phyloP scores from a whole-genome alignment of 2,888 invertebrate genomes.

The Dryomyza anilis region DNA sequence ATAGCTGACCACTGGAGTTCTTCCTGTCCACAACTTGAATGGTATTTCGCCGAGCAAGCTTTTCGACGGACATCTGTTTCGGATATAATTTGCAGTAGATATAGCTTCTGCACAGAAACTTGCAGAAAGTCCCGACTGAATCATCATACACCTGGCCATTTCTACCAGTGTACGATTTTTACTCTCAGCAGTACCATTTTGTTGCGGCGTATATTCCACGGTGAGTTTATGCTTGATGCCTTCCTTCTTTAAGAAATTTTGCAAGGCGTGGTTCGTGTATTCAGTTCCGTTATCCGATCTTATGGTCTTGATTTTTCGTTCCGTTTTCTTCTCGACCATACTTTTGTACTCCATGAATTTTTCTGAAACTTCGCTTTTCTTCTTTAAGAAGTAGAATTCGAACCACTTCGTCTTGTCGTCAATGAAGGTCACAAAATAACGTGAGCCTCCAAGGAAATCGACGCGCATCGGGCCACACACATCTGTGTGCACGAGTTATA shows the following conservation, averaged over 20 bases:
- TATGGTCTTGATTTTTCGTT: conserved; percentile 36
- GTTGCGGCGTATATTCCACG: conserved; percentile 35
- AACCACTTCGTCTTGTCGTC: conserved; percentile 30
- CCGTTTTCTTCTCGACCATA: conserved; percentile 29
- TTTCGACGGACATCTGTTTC: conserved; percentile 38
- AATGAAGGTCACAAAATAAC: conserved; percentile 30
- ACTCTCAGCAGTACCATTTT: conserved; percentile 40
- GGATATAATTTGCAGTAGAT: conserved; percentile 40
- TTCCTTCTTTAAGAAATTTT: conserved; percentile 36
- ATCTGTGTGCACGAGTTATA: conserved; percentile 30
- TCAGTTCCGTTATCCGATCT: conserved; percentile 44
- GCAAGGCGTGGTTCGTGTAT: conserved; percentile 36
- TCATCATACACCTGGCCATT: conserved; percentile 42
- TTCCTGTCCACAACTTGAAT: conserved; percentile 30
- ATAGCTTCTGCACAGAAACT: conserved; percentile 48
- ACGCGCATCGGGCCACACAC: conserved; percentile 30
- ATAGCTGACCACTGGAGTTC: conserved; percentile 26
- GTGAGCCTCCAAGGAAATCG: conserved; percentile 9
- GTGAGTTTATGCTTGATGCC: conserved; percentile 41
- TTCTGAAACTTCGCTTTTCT: conserved; percentile 29
- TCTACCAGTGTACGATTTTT: conserved; percentile 40
- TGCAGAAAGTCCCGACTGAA: conserved; percentile 37
- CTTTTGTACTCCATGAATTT: conserved; percentile 31
- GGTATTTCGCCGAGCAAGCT: conserved; percentile 27
- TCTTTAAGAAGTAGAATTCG: conserved; percentile 31